A percentile compares a stretch with the other conserved stretches of the same genome.
phyloP scores from a whole-genome alignment of 2,797 vertebrate genomes.

The Cephalopachus bancanus region DNA sequence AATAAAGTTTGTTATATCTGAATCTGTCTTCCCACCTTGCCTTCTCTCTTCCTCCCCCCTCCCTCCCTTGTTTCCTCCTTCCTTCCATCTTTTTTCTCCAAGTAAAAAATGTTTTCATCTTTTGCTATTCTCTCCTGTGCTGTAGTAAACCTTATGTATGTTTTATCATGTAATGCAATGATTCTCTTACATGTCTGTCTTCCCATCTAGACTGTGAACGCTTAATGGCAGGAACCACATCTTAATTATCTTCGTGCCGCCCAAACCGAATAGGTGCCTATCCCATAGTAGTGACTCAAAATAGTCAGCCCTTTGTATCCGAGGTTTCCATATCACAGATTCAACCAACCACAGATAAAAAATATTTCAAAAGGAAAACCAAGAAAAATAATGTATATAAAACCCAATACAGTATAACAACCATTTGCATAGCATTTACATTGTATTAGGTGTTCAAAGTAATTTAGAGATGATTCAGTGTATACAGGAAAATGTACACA shows the following conservation, averaged over 20 bases:
- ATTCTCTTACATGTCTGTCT: neutral
- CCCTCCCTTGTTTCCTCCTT: neutral
- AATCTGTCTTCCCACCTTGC: neutral
- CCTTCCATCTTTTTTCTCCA: neutral
- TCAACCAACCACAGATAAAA: neutral
- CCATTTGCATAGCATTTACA: neutral
- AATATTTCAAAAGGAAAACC: neutral
- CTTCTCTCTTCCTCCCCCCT: neutral
- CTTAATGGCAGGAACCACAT: neutral
- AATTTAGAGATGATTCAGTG: neutral
- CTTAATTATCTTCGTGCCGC: neutral
- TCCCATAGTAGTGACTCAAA: neutral
- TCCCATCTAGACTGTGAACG: neutral
- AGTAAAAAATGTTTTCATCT: neutral
- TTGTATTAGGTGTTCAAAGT: neutral
- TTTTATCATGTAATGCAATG: neutral
- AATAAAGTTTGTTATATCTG: conserved; percentile 1
- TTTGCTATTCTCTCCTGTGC: neutral
- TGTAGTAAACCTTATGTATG: neutral
- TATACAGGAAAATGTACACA: neutral
- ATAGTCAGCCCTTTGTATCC: neutral
- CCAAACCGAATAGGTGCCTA: neutral
- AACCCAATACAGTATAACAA: neutral
- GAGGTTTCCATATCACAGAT: neutral
- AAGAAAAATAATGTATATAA: neutral